A percentile compares a stretch with the other conserved stretches of the same genome.
These are phyloP conservation scores for Malacoctenus gilli DNA, from an alignment of 2,797 vertebrate genomes.

Conservation along the genomic window DNA sequence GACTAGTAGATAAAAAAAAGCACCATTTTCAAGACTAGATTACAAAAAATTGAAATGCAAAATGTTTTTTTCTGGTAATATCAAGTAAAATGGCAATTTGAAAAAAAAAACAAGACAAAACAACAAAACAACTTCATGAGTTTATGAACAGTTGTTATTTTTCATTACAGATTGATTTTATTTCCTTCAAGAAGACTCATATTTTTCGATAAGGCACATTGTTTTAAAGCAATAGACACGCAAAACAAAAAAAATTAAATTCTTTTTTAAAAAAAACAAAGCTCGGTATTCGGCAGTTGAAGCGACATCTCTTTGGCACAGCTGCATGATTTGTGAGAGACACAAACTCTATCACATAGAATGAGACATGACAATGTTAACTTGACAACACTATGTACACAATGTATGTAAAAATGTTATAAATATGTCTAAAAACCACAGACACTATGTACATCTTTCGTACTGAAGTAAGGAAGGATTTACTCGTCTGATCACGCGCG, in stretches of 20 bases:
- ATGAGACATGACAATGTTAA: conserved; percentile 73
- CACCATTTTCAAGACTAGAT: conserved; percentile 76
- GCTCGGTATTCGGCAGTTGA: conserved; percentile 55
- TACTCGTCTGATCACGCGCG: conserved; percentile 43
- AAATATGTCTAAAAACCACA: conserved; percentile 86
- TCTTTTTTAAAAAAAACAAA: conserved; percentile 17
- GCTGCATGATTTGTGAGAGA: conserved; percentile 76
- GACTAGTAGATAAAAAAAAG: conserved; percentile 74
- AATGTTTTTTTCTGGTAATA: conserved; percentile 67
- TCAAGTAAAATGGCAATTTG: conserved; percentile 69
- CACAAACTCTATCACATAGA: conserved; percentile 56
- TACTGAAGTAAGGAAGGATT: conserved; percentile 60
- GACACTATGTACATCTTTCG: conserved; percentile 81
- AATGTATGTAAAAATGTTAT: conserved; percentile 82
- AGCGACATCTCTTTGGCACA: conserved; percentile 78
- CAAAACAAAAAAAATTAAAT: background rate
- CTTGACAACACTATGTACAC: conserved; percentile 84
- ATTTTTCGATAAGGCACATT: too few species aligned
- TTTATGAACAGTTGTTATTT: conserved; percentile 47
- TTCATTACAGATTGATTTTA: conserved; percentile 39
- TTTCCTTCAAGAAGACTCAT: conserved; percentile 63
- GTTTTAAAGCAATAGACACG: conserved; percentile 55
- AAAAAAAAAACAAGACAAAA: too few species aligned
- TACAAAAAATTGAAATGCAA: conserved; percentile 70
- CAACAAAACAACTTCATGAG: conserved; percentile 61